Conservation (phyloP, 2,888 invertebrate genomes). For the Drosophila greeni region DNA sequence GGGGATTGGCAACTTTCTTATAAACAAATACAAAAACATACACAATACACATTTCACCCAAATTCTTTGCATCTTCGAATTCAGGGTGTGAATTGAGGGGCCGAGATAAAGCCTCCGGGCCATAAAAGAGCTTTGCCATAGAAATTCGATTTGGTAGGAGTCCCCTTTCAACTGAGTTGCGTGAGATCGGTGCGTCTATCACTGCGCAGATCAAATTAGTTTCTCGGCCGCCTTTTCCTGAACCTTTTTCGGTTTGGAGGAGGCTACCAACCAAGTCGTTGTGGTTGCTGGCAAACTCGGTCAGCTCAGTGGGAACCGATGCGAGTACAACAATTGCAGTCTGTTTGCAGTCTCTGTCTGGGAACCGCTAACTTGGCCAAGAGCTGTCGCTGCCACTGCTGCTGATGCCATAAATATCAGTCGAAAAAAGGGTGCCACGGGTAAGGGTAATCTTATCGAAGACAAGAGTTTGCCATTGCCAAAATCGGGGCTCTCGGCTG, state of each 20-base stretch:
- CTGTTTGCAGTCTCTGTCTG: slow-evolving; percentile 27
- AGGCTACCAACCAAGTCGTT: neutral
- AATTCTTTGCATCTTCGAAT: slow-evolving; percentile 43
- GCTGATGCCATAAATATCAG: slow-evolving; percentile 13
- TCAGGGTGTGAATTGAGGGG: slow-evolving; percentile 62
- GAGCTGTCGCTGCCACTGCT: slow-evolving; percentile 5
- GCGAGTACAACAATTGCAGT: slow-evolving; percentile 37
- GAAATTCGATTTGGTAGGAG: slow-evolving; percentile 38
- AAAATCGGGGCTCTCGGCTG: slow-evolving; percentile 23
- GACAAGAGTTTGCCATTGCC: slow-evolving; percentile 18
- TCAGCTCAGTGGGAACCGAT: slow-evolving; percentile 45
- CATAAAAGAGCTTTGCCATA: slow-evolving; percentile 30
- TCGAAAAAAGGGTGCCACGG: slow-evolving; percentile 14
- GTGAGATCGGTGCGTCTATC: slow-evolving; percentile 64
- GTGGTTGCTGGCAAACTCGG: slow-evolving; percentile 43
- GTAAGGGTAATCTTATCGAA: slow-evolving; percentile 32
- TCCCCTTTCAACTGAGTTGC: slow-evolving; percentile 44
- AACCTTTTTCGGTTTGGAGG: slow-evolving; percentile 23
- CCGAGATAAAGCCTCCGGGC: slow-evolving; percentile 18
- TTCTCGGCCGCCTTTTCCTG: slow-evolving; percentile 46
- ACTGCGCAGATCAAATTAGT: slow-evolving; percentile 60
- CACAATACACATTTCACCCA: slow-evolving; percentile 19
- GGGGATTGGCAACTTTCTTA: slow-evolving; percentile 53
- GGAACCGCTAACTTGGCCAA: slow-evolving; percentile 14
- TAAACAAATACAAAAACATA: slow-evolving; percentile 4